These are phyloP conservation scores for Psittacula derbiana DNA, from an alignment of 2,797 vertebrate species.

Conservation along the genomic window DNA sequence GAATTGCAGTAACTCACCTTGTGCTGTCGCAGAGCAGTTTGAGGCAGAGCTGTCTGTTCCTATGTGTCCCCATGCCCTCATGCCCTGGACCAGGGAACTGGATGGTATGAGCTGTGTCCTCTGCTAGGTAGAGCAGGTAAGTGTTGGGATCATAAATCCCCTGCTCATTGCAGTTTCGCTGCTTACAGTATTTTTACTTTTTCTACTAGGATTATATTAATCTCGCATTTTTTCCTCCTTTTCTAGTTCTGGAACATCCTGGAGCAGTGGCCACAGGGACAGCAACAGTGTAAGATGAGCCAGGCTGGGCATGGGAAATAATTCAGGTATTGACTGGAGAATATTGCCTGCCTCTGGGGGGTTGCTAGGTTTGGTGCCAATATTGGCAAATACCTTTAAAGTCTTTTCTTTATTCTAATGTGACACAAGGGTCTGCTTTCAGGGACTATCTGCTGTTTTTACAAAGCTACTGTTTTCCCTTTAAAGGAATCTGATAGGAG, in stretches of 20 bases:
- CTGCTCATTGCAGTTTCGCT: background rate
- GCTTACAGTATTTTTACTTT: background rate
- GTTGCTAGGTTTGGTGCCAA: background rate
- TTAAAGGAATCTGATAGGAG: background rate
- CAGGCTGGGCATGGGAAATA: background rate
- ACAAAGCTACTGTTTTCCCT: background rate
- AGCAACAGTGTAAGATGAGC: background rate
- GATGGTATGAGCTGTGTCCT: background rate
- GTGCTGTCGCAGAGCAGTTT: background rate
- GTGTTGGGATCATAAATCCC: background rate
- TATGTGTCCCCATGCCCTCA: fast-evolving
- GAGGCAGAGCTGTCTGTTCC: background rate
- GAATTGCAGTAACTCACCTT: background rate
- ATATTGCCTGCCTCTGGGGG: background rate
- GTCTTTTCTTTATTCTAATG: background rate
- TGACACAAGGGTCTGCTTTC: background rate
- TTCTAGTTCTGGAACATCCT: background rate
- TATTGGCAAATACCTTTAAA: background rate
- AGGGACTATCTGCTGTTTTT: background rate
- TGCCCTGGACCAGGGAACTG: background rate
- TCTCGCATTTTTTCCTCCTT: background rate
- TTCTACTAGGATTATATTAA: background rate
- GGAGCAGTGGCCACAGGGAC: background rate
- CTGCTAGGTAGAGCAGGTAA: background rate
- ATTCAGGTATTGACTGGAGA: background rate